phyloP scores from a whole-genome alignment of 2,888 invertebrate genomes.

The Monochamus alternatus region DNA sequence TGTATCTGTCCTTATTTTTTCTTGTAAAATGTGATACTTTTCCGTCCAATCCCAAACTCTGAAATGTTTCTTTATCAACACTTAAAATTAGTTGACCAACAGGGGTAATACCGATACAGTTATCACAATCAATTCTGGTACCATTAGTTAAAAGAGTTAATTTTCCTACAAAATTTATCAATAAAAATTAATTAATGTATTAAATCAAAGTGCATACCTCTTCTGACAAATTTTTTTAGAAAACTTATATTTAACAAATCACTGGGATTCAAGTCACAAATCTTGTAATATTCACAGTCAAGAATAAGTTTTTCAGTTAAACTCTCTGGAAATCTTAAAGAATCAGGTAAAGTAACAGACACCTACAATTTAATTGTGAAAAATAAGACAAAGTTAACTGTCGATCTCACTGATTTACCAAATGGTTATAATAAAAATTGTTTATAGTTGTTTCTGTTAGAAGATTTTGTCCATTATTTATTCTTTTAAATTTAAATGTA shows the following conservation, averaged over 20 bases:
- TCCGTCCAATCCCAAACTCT: constrained; percentile 74
- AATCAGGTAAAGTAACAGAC: constrained; percentile 73
- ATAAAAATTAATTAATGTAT: constrained; percentile 23
- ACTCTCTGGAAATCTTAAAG: constrained; percentile 67
- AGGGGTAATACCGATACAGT: constrained; percentile 72
- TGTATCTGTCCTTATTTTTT: constrained; percentile 49
- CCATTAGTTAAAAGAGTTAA: constrained; percentile 71
- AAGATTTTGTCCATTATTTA: constrained; percentile 56
- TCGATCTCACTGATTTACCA: constrained; percentile 67
- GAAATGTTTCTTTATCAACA: constrained; percentile 72
- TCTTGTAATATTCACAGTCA: constrained; percentile 75
- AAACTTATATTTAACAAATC: constrained; percentile 72
- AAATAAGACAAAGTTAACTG: constrained; percentile 36
- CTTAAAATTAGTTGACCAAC: constrained; percentile 72
- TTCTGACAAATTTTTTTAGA: constrained; percentile 74
- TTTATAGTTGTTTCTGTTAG: constrained; percentile 62
- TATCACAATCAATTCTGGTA: constrained; percentile 72
- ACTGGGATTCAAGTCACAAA: constrained; percentile 68
- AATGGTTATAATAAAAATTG: constrained; percentile 73
- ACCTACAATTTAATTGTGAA: constrained; percentile 69
- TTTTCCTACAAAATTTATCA: constrained; percentile 64
- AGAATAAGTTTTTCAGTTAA: constrained; percentile 67
- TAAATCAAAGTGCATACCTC: constrained; percentile 69
- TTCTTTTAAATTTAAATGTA: constrained; percentile 64
- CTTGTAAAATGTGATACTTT: constrained; percentile 51